These are phyloP conservation scores for Phocides pigmalion DNA, from an alignment of 1,140 invertebrate species.

Conservation along the genomic window DNA sequence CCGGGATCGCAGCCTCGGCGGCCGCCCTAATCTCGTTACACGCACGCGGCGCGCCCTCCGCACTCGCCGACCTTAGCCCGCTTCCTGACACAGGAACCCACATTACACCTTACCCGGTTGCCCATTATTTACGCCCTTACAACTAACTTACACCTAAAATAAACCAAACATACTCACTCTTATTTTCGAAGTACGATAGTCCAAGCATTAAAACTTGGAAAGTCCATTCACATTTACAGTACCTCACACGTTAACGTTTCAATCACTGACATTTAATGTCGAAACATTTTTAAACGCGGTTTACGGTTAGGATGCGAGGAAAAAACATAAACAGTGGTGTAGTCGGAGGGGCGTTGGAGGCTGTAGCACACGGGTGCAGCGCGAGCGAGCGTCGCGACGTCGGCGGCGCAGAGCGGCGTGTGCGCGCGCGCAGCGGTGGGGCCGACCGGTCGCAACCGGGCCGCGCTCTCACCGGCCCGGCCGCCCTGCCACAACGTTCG, in stretches of 20 bases:
- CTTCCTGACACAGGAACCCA: constrained; percentile 50
- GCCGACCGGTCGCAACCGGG: constrained; percentile 79
- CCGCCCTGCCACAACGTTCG: constrained; percentile 63
- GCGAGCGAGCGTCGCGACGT: constrained; percentile 77
- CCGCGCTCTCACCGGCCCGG: constrained; percentile 70
- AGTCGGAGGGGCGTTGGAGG: constrained; percentile 34
- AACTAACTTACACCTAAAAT: constrained; percentile 9
- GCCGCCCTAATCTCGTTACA: constrained; percentile 71
- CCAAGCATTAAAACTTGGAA: constrained; percentile 9
- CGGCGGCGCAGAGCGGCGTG: constrained; percentile 72
- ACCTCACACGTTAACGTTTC: constrained; percentile 22
- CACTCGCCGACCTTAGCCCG: constrained; percentile 56
- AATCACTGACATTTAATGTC: constrained; percentile 22
- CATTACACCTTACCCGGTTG: constrained; percentile 39
- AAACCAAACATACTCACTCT: constrained; percentile 28
- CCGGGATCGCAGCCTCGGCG: constrained; percentile 45
- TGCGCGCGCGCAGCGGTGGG: constrained; percentile 72
- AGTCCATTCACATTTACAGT: constrained; percentile 21
- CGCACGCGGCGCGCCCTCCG: constrained; percentile 50
- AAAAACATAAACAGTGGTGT: constrained; percentile 39
- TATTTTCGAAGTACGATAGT: constrained; percentile 10
- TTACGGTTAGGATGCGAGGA: constrained; percentile 18
- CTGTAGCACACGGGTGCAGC: constrained; percentile 59
- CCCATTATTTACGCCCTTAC: constrained; percentile 21
- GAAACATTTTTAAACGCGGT: constrained; percentile 20